Conservation (phyloP, 2,888 invertebrate species). For the Heliconius erato region DNA sequence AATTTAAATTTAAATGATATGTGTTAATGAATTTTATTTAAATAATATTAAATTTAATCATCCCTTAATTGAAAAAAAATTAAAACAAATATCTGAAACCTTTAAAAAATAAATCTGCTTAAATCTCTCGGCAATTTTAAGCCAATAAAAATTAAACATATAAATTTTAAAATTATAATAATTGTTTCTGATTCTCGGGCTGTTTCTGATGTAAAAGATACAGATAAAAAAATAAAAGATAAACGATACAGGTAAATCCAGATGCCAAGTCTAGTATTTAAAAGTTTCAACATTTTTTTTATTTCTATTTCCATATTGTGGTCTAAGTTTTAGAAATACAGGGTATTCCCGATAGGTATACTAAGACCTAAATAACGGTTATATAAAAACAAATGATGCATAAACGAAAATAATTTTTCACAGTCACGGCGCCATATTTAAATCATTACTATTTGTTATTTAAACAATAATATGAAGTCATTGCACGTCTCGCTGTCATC, state of each 20-base stretch:
- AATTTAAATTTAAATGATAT: no score
- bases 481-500: no score
- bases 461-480: background rate
- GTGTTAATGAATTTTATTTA: no score
- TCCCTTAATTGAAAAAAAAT: background rate
- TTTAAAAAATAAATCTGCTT: no score
- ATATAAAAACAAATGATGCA: constrained; percentile 19
- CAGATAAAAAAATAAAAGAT: no score
- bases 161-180: no score
- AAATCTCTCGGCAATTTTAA: no score
- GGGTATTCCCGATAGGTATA: constrained; percentile 27
- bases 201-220: no score
- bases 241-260: background rate
- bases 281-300: constrained; percentile 2
- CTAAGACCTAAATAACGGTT: constrained; percentile 8
- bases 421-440: constrained; percentile 10
- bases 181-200: no score
- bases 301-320: constrained; percentile 18
- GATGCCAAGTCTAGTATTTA: background rate
- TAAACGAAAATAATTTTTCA: constrained; percentile 19
- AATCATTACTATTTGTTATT: background rate
- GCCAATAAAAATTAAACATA: no score
- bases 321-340: constrained; percentile 28
- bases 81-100: no score
- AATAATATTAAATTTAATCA: background rate